Base-by-base conservation (phyloP, 2,113 vertebrate species). In the Silurus asotus region DNA sequence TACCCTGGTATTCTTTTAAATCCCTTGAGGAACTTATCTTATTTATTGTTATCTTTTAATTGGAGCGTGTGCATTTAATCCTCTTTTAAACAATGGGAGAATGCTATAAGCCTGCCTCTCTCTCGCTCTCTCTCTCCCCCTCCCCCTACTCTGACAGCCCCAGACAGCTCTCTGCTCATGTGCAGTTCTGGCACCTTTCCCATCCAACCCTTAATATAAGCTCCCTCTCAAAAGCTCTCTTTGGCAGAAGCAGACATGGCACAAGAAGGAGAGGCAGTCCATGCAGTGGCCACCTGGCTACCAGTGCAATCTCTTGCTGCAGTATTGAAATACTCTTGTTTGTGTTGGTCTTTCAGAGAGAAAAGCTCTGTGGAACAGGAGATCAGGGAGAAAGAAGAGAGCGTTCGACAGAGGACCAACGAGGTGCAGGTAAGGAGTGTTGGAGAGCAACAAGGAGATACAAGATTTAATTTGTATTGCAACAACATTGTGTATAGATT, bases 261-360 rank as follows among this genome's bases (percentile, higher is more conserved):
- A 93, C 95, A 96, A 94, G 94, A 94, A 91, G 95, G 96, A 81
- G 91, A 92, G 69, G 95, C 92, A 82, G 87, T 94, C 95, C 96
- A 62, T 0, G 70, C 4, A 84, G 87, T 84, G 92, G 93, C 93
- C 90, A 94, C 93, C 86, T 97, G 94, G 96, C 95, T 95, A 85
- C 94, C 93, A 91, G 93, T 96, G 77, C 94, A 95, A 49, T 93
- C 94, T 89, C 94, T 98, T 90, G 94, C 96, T 88, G 94, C 94
- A 87, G 95, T 97, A 92, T 94, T 97, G 82, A 97, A 97, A 94
- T 97, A 97, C 94, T 94, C 96, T 82, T 98, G 96, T 95, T 93
- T 97, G 92, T 98, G 97, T 95, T 97, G 96, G 97, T 96, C 95
- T 93, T 96, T 96, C 93, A 99, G 98, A 94, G 98, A 99, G 96